Base-by-base conservation (phyloP, 2,113 vertebrate genomes). In the Myiopsitta monachus region DNA sequence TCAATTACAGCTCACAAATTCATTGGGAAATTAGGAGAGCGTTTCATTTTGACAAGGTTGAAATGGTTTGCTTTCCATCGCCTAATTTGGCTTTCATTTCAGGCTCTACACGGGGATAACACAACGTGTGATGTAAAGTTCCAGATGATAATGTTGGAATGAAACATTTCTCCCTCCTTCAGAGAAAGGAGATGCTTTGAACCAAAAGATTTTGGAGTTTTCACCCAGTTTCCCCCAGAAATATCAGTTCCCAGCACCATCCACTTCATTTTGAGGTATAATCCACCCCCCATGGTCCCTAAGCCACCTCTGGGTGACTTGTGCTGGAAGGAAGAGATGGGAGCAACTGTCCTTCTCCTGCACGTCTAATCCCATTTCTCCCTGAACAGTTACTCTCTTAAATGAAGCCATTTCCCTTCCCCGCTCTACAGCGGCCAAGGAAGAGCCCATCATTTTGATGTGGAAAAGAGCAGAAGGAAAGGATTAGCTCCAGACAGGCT, bases 11-110 rank as follows among this genome's bases (percentile, higher is more conserved):
- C 90, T 91, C 86, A 73, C 14, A 93, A 95, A 91, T 85, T 96
- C 86, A 84, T 79, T 66, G 92, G 95, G 95, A 97, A 96, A 94
- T 95, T 76, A 95, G 77, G 62, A 90, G 64, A 94, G 83, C 83
- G 33, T 96, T 94, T 94, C 93, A 86, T 96, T 97, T 87, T 87
- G 88, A 96, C 85, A 93, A 90, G 87, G 94, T 90, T 95, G 90
- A 96, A 96, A 91, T 86, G 85, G 79, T 96, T 96, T 77, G 47
- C 70, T 95, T 95, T 93, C 84, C 63, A 77, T 47, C 9, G 8
- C 75, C 76, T 96, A 73, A 94, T 95, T 95, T 88, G 79, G 90
- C 87, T 96, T 88, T 95, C 79, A 72, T 94, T 94, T 94, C 91
- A 92, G 91, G 51, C 55, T 78, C 30, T 87, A 92, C 72, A 41